phyloP scores from a whole-genome alignment of 2,113 vertebrate species.

The Bombycilla garrulus region DNA sequence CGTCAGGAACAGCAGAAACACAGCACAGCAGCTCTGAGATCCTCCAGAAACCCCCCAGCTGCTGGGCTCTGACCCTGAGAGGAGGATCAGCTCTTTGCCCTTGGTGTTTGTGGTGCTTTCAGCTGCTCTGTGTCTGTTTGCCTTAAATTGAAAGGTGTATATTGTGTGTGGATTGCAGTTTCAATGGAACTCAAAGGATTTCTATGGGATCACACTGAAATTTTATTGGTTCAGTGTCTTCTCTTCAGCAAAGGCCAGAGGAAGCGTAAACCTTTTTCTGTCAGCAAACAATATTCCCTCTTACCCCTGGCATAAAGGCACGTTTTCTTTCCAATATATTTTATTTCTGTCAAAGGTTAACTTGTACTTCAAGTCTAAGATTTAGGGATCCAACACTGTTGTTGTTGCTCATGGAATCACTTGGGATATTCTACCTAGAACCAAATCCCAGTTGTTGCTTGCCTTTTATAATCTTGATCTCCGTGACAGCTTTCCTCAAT shows the following conservation, averaged over 20 bases:
- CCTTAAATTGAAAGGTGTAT: neutral
- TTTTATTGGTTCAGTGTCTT: neutral
- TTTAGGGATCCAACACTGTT: neutral
- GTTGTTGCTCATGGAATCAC: neutral
- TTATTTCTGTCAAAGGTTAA: neutral
- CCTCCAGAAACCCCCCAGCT: neutral
- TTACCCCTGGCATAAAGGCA: neutral
- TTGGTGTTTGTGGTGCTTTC: neutral
- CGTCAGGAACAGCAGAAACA: neutral
- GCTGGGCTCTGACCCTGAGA: neutral
- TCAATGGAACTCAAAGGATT: neutral
- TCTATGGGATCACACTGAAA: neutral
- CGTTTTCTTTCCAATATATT: neutral
- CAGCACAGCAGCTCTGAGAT: neutral
- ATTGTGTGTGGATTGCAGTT: neutral
- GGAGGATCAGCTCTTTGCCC: fast-evolving
- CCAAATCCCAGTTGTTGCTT: neutral
- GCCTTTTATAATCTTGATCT: neutral
- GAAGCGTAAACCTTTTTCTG: neutral
- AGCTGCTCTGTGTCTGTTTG: neutral
- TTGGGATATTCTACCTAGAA: neutral
- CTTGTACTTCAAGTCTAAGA: neutral
- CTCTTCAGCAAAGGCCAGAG: neutral
- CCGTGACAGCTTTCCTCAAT: neutral
- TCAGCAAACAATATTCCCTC: neutral